Evolutionary conservation across 2,888 invertebrate species (phyloP).

Genomic region (Cephus spinipes): DNA sequence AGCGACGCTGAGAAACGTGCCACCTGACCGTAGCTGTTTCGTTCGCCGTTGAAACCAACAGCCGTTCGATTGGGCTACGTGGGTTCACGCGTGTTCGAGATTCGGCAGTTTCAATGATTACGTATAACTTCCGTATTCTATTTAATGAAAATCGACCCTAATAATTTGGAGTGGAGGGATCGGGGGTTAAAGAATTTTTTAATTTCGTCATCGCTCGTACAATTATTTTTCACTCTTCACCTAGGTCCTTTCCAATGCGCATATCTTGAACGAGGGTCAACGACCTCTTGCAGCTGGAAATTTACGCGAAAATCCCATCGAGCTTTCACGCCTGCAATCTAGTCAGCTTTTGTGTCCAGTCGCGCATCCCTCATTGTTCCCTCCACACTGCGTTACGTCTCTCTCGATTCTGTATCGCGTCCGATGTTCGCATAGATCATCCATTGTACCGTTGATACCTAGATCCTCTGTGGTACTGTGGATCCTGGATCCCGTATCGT

Average conservation of each 20-base stretch:
- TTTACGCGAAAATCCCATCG: constrained; percentile 7
- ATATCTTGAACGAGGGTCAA: neutral
- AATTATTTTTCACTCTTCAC: neutral
- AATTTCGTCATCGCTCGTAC: neutral
- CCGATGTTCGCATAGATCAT: constrained; percentile 39
- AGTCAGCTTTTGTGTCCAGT: constrained; percentile 37
- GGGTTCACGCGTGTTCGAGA: neutral
- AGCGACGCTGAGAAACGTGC: neutral
- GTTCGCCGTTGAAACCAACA: neutral
- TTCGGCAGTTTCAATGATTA: neutral
- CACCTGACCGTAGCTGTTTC: neutral
- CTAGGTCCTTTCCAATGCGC: neutral
- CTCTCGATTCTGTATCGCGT: constrained; percentile 36
- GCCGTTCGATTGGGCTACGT: neutral
- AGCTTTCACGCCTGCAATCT: constrained; percentile 46
- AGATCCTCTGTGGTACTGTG: neutral
- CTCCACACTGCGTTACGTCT: constrained; percentile 17
- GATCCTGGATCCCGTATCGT: neutral
- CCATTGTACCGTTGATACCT: constrained; percentile 29
- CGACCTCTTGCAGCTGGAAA: neutral
- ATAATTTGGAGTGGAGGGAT: too few species aligned
- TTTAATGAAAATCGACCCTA: neutral
- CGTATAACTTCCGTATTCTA: neutral
- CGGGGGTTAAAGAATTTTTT: neutral
- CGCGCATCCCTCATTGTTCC: constrained; percentile 17